Percentiles rank a stretch among this genome's conserved stretches.
Conservation (phyloP, 2,797 vertebrate species). For the Valencia hispanica region DNA sequence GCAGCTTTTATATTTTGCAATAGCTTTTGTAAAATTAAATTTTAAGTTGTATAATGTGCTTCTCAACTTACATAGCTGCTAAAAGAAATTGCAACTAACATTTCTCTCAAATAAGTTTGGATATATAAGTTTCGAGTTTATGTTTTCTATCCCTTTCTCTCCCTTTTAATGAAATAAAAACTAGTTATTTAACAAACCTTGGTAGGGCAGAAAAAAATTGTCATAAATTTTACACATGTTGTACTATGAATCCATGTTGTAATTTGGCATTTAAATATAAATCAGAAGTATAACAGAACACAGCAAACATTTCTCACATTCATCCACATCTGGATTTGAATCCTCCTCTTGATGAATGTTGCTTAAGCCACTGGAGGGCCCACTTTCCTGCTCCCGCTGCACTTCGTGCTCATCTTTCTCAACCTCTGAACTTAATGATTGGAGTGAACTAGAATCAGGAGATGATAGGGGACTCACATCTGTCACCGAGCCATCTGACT, state of each 20-base stretch:
- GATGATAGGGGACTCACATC: slow-evolving; percentile 91
- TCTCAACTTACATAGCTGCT: no score
- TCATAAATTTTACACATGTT: neutral
- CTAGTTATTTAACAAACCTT: no score
- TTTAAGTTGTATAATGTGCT: no score
- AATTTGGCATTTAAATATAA: neutral
- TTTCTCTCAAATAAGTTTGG: no score
- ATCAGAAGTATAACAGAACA: neutral
- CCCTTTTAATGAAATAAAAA: no score
- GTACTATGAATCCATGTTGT: neutral
- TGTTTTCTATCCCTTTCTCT: no score
- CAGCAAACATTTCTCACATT: slow-evolving; percentile 55
- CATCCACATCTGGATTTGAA: slow-evolving; percentile 43
- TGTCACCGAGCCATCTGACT: slow-evolving; percentile 89
- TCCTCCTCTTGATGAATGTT: slow-evolving; percentile 38
- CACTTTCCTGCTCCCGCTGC: slow-evolving; percentile 38
- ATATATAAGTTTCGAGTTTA: no score
- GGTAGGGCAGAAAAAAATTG: no score
- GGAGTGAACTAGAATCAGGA: slow-evolving; percentile 85
- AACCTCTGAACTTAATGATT: slow-evolving; percentile 78
- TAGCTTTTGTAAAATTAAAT: no score
- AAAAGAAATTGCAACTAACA: no score
- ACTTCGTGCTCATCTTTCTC: slow-evolving; percentile 20
- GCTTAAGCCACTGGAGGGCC: slow-evolving; percentile 56
- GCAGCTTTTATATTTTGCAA: no score